Percentiles rank a stretch among this genome's conserved stretches.
phyloP scores from a whole-genome alignment of 2,797 vertebrate genomes.

The Catostomus latipinnis region DNA sequence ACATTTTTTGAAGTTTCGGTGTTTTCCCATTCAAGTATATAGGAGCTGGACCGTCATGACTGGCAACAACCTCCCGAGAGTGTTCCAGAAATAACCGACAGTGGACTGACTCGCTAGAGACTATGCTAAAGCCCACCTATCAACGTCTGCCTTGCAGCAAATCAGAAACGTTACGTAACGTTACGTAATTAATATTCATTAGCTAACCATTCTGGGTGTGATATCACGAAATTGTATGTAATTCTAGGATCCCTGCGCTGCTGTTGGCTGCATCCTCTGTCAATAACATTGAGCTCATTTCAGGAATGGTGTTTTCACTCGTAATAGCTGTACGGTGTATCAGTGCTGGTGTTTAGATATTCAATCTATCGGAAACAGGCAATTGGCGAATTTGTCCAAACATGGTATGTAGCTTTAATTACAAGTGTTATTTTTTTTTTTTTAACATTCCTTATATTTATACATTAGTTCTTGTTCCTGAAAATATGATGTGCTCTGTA shows the following conservation, averaged over 20 bases:
- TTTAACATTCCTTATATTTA: not conserved
- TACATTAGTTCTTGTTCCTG: not conserved
- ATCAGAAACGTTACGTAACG: slow-evolving; percentile 13
- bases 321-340: slow-evolving; percentile 73
- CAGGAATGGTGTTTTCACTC: slow-evolving; percentile 63
- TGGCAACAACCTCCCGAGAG: too few relatives aligned
- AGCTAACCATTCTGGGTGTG: not conserved
- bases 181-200: slow-evolving; percentile 38
- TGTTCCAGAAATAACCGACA: too few relatives aligned
- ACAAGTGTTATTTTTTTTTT: not conserved
- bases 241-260: not conserved
- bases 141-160: not conserved
- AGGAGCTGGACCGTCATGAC: too few relatives aligned
- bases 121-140: not conserved
- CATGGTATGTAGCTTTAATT: slow-evolving; percentile 57
- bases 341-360: slow-evolving; percentile 54
- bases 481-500: not conserved
- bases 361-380: slow-evolving; percentile 60
- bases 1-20: too few relatives aligned
- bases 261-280: slow-evolving; percentile 70
- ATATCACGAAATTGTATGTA: slow-evolving; percentile 14
- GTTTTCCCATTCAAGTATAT: too few relatives aligned
- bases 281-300: slow-evolving; percentile 54
- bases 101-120: too few relatives aligned
- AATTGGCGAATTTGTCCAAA: slow-evolving; percentile 55